These are phyloP conservation scores for Heterohyrax brucei DNA, from an alignment of 2,797 vertebrate species.

Conservation along the genomic window DNA sequence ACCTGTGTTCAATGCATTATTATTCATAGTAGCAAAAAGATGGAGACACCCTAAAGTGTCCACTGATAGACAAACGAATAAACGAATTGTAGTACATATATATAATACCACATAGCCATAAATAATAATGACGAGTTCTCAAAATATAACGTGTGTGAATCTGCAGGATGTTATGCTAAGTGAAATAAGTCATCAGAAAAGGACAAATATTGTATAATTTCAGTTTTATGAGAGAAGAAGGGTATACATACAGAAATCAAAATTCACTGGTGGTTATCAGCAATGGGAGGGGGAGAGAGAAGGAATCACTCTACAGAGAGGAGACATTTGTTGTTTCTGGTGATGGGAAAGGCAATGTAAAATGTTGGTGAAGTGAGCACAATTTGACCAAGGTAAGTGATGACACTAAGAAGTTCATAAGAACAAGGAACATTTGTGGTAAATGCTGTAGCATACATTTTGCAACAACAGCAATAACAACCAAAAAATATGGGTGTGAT, in stretches of 20 bases:
- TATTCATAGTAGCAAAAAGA: too few relatives aligned
- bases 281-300: too few relatives aligned
- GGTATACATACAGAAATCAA: too few relatives aligned
- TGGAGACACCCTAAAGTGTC: too few relatives aligned
- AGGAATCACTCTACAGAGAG: too few relatives aligned
- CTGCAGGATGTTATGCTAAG: not conserved
- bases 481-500: not conserved
- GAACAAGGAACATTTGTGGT: not conserved
- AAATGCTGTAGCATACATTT: not conserved
- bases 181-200: not conserved
- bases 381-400: not conserved
- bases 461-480: not conserved
- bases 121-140: not conserved
- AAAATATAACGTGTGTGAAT: not conserved
- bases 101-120: not conserved
- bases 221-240: not conserved
- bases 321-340: not conserved
- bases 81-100: not conserved
- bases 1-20: too few relatives aligned
- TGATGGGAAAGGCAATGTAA: not conserved
- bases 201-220: not conserved
- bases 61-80: not conserved
- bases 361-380: not conserved
- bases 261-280: too few relatives aligned
- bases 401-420: not conserved